Base-by-base conservation (phyloP, 2,113 vertebrate genomes). In the Tamias sibiricus region DNA sequence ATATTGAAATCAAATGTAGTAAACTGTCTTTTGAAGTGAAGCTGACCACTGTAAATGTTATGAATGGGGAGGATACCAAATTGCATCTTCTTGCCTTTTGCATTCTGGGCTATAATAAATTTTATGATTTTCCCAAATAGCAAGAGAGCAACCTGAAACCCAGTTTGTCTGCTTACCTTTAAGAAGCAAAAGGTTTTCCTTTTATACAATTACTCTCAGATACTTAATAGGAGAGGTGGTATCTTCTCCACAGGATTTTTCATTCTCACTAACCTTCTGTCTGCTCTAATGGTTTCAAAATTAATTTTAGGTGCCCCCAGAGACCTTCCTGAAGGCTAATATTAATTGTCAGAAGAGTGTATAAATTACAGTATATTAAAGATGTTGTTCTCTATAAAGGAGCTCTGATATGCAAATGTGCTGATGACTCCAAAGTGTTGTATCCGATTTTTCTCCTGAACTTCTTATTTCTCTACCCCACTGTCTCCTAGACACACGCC, bases 201-300 rank as follows among this genome's bases (percentile, higher is more conserved):
- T 57, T 69, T 66, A 59, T 74, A 79, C 14, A n/a, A 49, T 87
- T 95, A 87, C 37, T 95, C 30, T 95, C 44, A 64, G 80, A 87
- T 82, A 66, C 47, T 95, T 95, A 95, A 75, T 83, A 81, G 44
- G 52, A 30, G 54, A 93, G 84, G 71, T 89, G 87, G 87, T 92
- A 59, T 68, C 54, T 92, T 93, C 94, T 87, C 93, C 77, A 57
- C 75, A 91, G 82, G 89, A 79, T 69, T 93, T 95, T 97, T 97
- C 54, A 95, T 91, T 97, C 74, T 74, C 64, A 68, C 85, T 93
- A 79, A 92, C 75, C 85, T 97, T 95, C 84, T 95, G 11, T 92
- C 92, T 97, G 40, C 64, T 86, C 90, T 92, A 97, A 90, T 95
- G 91, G 64, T 62, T 97, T 96, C 85, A 96, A 95, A 97, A 97